These are phyloP conservation scores for Poeciliopsis turrubarensis DNA, from an alignment of 2,113 vertebrate genomes.

Conservation along the genomic window DNA sequence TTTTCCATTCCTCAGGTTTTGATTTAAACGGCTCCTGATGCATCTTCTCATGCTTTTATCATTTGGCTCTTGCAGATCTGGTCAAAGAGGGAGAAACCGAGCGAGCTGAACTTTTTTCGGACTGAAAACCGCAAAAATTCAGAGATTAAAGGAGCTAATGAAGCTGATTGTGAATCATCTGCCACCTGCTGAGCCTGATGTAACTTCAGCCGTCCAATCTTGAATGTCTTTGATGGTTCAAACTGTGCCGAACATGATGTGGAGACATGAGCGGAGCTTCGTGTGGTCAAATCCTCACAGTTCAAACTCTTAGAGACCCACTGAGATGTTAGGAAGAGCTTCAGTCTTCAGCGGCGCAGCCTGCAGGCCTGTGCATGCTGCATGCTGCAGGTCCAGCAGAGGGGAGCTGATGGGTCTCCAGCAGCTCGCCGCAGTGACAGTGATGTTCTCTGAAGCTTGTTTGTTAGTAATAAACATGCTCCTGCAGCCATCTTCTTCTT, in stretches of 20 bases:
- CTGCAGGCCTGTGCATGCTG: background rate
- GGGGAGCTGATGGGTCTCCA: background rate
- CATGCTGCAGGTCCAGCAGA: background rate
- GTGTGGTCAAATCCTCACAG: background rate
- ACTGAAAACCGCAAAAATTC: background rate
- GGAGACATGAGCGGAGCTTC: background rate
- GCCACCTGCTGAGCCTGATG: background rate
- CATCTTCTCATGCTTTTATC: background rate
- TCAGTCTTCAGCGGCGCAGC: background rate
- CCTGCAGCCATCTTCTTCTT: constrained; percentile 10
- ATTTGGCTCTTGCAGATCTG: background rate
- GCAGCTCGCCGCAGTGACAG: background rate
- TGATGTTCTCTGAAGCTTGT: constrained; percentile 2
- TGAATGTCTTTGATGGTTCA: background rate
- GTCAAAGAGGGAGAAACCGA: background rate
- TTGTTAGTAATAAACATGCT: background rate
- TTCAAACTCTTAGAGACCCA: background rate
- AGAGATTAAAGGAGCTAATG: background rate
- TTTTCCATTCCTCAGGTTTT: too few species aligned
- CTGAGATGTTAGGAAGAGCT: background rate
- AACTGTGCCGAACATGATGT: background rate
- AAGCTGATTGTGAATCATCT: background rate
- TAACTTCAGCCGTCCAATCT: background rate
- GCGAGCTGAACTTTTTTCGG: background rate
- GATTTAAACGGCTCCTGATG: background rate